Conservation (phyloP, 2,113 vertebrate species). For the Vulpes lagopus region DNA sequence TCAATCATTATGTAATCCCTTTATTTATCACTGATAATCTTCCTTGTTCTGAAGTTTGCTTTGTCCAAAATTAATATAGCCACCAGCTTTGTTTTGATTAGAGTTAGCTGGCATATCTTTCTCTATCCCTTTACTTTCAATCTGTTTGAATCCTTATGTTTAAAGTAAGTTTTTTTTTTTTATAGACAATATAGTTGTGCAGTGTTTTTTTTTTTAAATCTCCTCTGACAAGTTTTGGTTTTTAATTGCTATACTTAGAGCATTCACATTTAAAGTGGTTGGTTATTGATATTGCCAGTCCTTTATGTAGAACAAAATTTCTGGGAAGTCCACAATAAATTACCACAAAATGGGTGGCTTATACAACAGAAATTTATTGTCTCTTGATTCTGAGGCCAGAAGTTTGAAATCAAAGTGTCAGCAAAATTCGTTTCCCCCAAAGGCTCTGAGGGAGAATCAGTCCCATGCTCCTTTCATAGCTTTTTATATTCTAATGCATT, state of each 20-base stretch:
- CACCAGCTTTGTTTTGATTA: background rate
- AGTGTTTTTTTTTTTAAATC: background rate
- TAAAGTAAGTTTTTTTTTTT: background rate
- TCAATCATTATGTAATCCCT: background rate
- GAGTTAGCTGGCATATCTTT: background rate
- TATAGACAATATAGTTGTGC: background rate
- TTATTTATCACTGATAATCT: background rate
- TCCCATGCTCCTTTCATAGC: background rate
- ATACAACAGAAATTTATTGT: background rate
- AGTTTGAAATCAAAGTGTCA: background rate
- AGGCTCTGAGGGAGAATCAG: background rate
- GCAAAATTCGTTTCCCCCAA: background rate
- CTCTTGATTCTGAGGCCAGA: background rate
- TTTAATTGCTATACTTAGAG: background rate
- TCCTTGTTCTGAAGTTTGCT: background rate
- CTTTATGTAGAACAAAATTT: background rate
- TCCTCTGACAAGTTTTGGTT: background rate
- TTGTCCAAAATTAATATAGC: background rate
- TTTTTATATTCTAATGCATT: background rate
- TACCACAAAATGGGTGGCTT: background rate
- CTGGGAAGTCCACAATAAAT: background rate
- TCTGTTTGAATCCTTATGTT: background rate
- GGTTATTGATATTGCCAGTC: background rate
- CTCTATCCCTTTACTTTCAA: background rate
- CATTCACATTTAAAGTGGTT: background rate